Conservation (phyloP, 2,113 vertebrate species). For the Thermophis baileyi region DNA sequence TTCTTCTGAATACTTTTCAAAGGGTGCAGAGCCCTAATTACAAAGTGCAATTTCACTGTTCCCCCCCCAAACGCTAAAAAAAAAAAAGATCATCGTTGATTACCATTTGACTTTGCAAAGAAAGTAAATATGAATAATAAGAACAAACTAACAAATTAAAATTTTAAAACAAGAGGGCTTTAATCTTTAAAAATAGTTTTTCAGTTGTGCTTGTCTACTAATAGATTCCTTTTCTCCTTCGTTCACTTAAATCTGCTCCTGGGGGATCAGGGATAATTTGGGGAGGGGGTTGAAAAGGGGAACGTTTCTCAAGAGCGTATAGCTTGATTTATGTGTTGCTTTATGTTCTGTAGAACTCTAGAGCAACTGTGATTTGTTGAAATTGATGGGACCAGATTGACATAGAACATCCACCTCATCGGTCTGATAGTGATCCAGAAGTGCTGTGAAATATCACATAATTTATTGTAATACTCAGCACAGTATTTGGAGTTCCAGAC, state of each 20-base stretch:
- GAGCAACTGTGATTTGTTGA: slow-evolving; percentile 2
- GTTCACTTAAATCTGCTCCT: not conserved
- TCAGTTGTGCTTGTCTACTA: not conserved
- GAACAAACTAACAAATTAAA: not conserved
- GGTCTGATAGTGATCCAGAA: slow-evolving; percentile 33
- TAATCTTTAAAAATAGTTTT: not conserved
- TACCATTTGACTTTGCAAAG: not conserved
- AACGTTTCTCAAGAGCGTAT: not conserved
- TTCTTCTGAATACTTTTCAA: not conserved
- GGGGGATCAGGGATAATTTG: not conserved
- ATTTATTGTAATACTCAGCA: slow-evolving; percentile 24
- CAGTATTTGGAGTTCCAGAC: slow-evolving; percentile 56
- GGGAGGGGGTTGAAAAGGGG: no score
- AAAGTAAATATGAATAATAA: not conserved
- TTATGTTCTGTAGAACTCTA: slow-evolving; percentile 17
- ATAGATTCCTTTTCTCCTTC: not conserved
- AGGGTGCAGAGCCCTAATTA: not conserved
- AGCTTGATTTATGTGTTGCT: not conserved
- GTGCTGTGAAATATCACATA: slow-evolving; percentile 23
- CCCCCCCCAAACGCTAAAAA: not conserved
- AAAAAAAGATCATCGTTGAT: not conserved
- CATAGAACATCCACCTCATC: not conserved
- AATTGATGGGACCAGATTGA: slow-evolving; percentile 47
- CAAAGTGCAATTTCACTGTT: not conserved
- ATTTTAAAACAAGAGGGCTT: not conserved